Base-by-base conservation (phyloP, 2,113 vertebrate genomes). In the Aramus guarauna region DNA sequence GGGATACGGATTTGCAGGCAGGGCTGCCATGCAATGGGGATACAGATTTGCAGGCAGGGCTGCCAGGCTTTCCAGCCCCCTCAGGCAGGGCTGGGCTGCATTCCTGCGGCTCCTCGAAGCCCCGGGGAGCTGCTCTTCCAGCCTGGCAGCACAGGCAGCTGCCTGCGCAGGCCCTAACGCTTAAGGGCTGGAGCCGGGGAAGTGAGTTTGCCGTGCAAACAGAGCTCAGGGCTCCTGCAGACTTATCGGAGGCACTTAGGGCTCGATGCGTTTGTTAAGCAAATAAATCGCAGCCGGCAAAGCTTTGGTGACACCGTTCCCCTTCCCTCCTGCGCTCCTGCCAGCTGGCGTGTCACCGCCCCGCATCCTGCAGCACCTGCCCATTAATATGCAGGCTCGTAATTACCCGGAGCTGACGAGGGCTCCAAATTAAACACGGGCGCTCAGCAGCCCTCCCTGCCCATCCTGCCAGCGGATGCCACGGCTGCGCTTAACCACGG, bases 271-370 rank as follows among this genome's bases (percentile, higher is more conserved):
- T 95, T 94, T 77, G 75, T 36, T 86, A 12, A 82, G 89, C 89
- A 95, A 94, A 95, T 48, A 95, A 81, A 89, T 81, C 9, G 48
- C 89, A 78, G 59, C 74, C 21, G 5, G 66, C 53, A 32, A 21
- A 50, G 66, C 88, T 53, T 27, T 3, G 37, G 59, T 78, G 86
- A 23, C 60, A 9, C 45, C 11, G 10, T 12, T 53, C 48, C 67
- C 75, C 43, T 73, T 81, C 59, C 69, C 4, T 0, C n/a, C 73
- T 18, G 2, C 1, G 26, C 47, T 71, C 48, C 80, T 37, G 53
- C 71, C 91, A 89, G 72, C 89, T 96, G 94, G 50, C 5, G 8
- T 22, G 30, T 27, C 55, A 10, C 75, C 50, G n/a, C 85, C 71
- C 66, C 13, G 47, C 76, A 12, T 52, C 71, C 66, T 80, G 75